A percentile compares a stretch with the other conserved stretches of the same genome.
These are phyloP conservation scores for Cladopsammia gracilis DNA, from an alignment of 64 coral and sea anemone species.

Conservation along the genomic window DNA sequence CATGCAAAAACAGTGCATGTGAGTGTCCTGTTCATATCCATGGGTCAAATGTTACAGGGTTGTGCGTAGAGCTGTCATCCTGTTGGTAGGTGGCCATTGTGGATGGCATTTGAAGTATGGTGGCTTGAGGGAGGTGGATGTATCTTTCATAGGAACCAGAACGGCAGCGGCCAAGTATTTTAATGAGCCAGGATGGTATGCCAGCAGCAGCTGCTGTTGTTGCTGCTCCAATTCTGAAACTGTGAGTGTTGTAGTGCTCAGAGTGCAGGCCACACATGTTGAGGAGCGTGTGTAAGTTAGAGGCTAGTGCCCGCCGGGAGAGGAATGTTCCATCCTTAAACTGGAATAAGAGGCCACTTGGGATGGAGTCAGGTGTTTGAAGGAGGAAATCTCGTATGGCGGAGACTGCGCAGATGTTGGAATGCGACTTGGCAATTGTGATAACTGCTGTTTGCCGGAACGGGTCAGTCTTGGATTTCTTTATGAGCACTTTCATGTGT, in stretches of 20 bases:
- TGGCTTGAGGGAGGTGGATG: not conserved
- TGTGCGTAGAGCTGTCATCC: not conserved
- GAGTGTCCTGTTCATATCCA: not conserved
- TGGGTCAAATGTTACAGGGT: not conserved
- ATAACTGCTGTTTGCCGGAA: not conserved
- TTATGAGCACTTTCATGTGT: not conserved
- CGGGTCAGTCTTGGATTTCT: constrained; percentile 12
- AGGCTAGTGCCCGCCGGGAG: not conserved
- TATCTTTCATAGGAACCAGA: not conserved
- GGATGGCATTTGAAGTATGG: not conserved
- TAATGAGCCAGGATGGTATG: constrained; percentile 1
- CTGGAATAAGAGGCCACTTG: not conserved
- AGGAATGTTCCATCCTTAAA: not conserved
- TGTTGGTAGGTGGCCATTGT: not conserved
- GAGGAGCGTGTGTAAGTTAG: not conserved
- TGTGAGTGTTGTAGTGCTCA: constrained; percentile 1
- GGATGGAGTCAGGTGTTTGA: not conserved
- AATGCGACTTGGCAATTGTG: not conserved
- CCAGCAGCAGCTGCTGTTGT: constrained; percentile 3
- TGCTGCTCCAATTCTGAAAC: constrained; percentile 31
- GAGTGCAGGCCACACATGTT: not conserved
- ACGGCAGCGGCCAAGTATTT: constrained; percentile 2
- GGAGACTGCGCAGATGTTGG: not conserved
- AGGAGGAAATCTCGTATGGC: not conserved
- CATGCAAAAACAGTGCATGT: no score